These are phyloP conservation scores for Hypsopygia costalis DNA, from an alignment of 2,888 invertebrate genomes.

Conservation along the genomic window DNA sequence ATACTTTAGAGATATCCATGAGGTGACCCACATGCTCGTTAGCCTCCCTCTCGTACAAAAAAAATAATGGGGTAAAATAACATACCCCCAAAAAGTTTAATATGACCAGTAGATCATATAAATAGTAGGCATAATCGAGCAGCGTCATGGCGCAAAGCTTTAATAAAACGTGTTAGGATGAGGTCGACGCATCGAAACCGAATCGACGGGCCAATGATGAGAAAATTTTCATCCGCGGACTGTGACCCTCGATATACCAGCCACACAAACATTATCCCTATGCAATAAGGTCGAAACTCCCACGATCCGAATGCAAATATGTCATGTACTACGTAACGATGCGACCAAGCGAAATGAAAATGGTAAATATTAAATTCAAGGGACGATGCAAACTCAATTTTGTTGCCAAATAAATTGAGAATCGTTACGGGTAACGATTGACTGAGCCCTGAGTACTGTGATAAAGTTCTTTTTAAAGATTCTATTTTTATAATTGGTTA, in stretches of 20 bases:
- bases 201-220: neutral
- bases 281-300: neutral
- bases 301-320: neutral
- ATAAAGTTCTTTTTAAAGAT: too few species aligned
- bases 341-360: slow-evolving; percentile 13
- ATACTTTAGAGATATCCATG: too few species aligned
- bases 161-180: neutral
- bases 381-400: slow-evolving; percentile 15
- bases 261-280: neutral
- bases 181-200: neutral
- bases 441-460: too few species aligned
- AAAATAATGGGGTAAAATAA: too few species aligned
- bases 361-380: slow-evolving; percentile 16
- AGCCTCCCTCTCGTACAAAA: too few species aligned
- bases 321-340: neutral
- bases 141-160: neutral
- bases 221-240: neutral
- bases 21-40: too few species aligned
- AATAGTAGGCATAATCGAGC: too few species aligned
- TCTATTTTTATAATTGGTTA: too few species aligned
- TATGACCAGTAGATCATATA: too few species aligned
- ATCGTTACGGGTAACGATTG: slow-evolving; percentile 10
- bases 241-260: neutral
- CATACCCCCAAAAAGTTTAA: too few species aligned
- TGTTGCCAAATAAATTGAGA: slow-evolving; percentile 15